Evolutionary conservation across 2,888 invertebrate genomes (phyloP).

Genomic region (Hypolimnas misippus): DNA sequence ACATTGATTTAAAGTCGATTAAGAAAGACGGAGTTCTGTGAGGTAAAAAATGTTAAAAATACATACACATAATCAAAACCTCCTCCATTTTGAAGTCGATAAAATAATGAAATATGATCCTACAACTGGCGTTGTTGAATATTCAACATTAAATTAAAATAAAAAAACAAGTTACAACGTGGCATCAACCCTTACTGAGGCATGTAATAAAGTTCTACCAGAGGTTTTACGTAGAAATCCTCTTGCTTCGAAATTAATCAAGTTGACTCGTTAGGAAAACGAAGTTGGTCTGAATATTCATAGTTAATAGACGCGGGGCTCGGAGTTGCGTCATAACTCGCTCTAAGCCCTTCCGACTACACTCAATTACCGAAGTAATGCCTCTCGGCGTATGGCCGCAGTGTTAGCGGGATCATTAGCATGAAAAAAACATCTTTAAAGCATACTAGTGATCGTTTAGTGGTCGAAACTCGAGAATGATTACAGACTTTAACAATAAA

Average conservation of each 20-base stretch:
- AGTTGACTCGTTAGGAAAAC: conserved; percentile 31
- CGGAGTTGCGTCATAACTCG: conserved; percentile 35
- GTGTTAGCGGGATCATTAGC: conserved; percentile 7
- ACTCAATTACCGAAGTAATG: conserved; percentile 36
- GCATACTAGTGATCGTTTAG: no score
- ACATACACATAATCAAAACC: no score
- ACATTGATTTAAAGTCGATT: no score
- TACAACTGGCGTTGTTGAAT: not conserved
- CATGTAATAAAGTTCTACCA: conserved; percentile 6
- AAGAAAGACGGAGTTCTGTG: no score
- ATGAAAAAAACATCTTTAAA: no score
- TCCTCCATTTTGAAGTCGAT: no score
- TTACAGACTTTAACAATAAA: no score
- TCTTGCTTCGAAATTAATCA: conserved; percentile 34
- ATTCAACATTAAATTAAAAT: not conserved
- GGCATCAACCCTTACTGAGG: not conserved
- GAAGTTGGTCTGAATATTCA: conserved; percentile 35
- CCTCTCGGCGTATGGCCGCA: not conserved
- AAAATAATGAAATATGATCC: not conserved
- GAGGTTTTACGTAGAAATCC: conserved; percentile 17
- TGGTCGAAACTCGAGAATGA: no score
- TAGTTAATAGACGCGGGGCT: conserved; percentile 31
- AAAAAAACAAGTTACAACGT: no score
- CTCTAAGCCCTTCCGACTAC: conserved; percentile 37
- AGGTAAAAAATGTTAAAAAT: no score